Conservation (phyloP, 92 coral and sea anemone genomes). For the Phenganax marumi region DNA sequence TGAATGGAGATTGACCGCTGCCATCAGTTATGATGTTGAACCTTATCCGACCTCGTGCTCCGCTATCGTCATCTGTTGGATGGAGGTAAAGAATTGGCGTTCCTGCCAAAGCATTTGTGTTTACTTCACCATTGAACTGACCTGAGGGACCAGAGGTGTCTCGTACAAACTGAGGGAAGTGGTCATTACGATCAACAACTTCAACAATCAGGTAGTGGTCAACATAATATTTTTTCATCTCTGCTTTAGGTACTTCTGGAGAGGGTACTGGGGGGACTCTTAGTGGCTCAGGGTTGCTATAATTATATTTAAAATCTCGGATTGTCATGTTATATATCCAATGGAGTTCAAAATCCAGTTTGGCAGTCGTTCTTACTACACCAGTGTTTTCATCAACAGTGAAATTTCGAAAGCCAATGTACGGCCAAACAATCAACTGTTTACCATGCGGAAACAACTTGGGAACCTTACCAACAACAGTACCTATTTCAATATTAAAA, state of each 20-base stretch:
- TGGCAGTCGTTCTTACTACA: conserved; percentile 18
- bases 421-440: conserved; percentile 36
- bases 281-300: conserved; percentile 1
- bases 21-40: conserved; percentile 22
- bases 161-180: neutral
- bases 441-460: conserved; percentile 37
- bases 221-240: neutral
- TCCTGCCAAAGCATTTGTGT: conserved; percentile 28
- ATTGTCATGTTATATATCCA: conserved; percentile 34
- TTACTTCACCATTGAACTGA: conserved; percentile 13
- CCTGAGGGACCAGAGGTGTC: conserved; percentile 6
- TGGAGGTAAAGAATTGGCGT: conserved; percentile 17
- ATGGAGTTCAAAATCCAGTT: conserved; percentile 36
- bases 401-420: conserved; percentile 24
- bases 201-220: conserved; percentile 42
- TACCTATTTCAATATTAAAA: conserved; percentile 20
- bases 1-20: neutral
- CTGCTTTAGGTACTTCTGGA: neutral
- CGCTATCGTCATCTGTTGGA: conserved; percentile 26
- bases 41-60: conserved; percentile 38
- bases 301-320: conserved; percentile 34
- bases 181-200: conserved; percentile 37
- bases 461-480: conserved; percentile 35
- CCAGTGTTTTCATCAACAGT: conserved; percentile 29
- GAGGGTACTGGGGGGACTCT: conserved; percentile 20